Percentiles rank a stretch among this genome's conserved stretches.
Evolutionary conservation across 2,797 vertebrate species (phyloP).

Genomic region (Siniperca scherzeri): DNA sequence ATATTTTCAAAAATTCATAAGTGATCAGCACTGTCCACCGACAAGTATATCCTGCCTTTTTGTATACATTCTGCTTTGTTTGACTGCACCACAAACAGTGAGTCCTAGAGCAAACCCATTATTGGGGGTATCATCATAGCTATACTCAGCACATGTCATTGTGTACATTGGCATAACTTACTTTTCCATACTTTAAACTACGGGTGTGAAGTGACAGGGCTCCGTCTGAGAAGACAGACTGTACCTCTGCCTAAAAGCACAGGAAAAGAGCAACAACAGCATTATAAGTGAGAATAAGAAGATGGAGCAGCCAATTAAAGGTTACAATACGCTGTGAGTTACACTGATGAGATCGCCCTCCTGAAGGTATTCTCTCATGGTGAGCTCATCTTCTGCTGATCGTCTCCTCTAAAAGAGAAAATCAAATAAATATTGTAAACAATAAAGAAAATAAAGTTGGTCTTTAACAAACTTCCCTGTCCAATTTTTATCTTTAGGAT

Average conservation of each 20-base stretch:
- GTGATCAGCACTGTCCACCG: background rate
- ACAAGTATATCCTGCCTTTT: no score
- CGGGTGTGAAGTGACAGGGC: constrained; percentile 95
- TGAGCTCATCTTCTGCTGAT: constrained; percentile 96
- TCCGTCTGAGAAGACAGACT: constrained; percentile 96
- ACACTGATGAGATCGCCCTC: constrained; percentile 99
- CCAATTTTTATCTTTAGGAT: background rate
- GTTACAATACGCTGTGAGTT: constrained; percentile 74
- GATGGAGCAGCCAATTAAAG: background rate
- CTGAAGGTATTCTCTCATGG: constrained; percentile 96
- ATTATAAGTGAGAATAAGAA: background rate
- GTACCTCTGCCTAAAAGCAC: constrained; percentile 92
- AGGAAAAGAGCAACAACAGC: constrained; percentile 59
- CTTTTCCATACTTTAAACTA: constrained; percentile 98
- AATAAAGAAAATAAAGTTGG: background rate
- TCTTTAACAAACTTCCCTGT: background rate
- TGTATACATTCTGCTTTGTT: background rate
- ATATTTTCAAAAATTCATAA: background rate
- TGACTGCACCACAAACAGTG: background rate
- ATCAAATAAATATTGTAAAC: background rate
- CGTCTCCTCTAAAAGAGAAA: constrained; percentile 90
- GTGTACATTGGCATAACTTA: constrained; percentile 63
- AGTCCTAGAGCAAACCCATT: background rate
- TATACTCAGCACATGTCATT: background rate
- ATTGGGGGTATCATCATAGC: background rate